Evolutionary conservation across 2,113 vertebrate species (phyloP), one percentile per base, ranked within the genome.

Genomic region (Solea senegalensis): DNA sequence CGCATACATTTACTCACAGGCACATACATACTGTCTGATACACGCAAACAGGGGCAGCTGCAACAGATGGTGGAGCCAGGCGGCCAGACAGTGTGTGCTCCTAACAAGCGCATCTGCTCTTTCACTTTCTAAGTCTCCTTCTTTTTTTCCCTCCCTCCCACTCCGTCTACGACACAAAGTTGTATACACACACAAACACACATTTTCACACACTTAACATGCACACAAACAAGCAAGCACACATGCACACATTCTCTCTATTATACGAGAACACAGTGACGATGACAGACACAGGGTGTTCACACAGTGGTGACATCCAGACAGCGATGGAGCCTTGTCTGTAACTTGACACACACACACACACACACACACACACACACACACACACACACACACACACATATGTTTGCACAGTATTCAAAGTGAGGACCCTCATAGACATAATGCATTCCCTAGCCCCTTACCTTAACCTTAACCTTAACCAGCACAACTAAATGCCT

Each of bases 1-100:
- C 69, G 54, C 64, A 50, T 54, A 50, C 60, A 62, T 57, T 43
- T 60, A 60, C 68, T 43, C 26, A 6, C 59, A 67, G 54, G 76
- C 65, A 79, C 56, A 79, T 10, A 62, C 52, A 59, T 9, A 58
- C 43, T 63, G 71, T 69, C 75, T 74, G 56, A 51, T 76, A 84
- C 55, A 86, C 78, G 80, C 58, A 61, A 70, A 74, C 75, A 76
- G 21, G 2, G 74, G 80, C 88, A 92, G 90, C 90, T 90, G 90
- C 90, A 86, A 85, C 89, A 91, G 85, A 92, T 88, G 89, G 86
- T 67, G 63, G 78, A 82, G 75, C 79, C 78, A 78, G 69, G 71
- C 69, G 49, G 68, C 72, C 86, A 90, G 84, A 88, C 84, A 72
- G 80, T 56, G 78, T 53, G 78, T 76, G 76, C 65, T 83, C 85